Evolutionary conservation across 1,140 invertebrate species (phyloP), one percentile per base, ranked within the genome.

Genomic region (Orius laevigatus): DNA sequence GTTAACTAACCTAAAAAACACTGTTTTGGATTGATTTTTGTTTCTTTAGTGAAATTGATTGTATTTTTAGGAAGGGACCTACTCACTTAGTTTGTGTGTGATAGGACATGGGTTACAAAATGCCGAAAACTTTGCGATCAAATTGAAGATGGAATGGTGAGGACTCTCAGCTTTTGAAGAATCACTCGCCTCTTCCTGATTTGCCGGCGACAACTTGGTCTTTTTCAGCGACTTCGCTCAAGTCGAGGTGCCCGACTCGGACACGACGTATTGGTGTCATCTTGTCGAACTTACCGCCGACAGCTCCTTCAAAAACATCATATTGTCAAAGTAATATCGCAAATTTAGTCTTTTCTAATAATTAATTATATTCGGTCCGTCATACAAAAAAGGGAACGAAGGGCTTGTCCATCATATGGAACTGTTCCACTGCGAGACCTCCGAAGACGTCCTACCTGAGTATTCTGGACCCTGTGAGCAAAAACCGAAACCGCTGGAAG

Each of bases 321-420:
- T 60, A 78, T 93, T 48, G 72, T 91, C 14, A 70, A 80, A 71
- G 83, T 85, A 67, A n/a, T n/a, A n/a, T n/a, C n/a, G n/a, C n/a
- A n/a, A n/a, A n/a, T n/a, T n/a, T n/a, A n/a, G n/a, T n/a, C n/a
- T n/a, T n/a, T n/a, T n/a, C n/a, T n/a, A n/a, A n/a, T n/a, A n/a
- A n/a, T n/a, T n/a, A n/a, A n/a, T n/a, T n/a, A n/a, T n/a, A n/a
- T n/a, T 12, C 3, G 11, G n/a, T n/a, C 36, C 5, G 11, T 12
- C 3, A 38, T 38, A n/a, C 15, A 3, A 38, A 38, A 58, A 65
- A 53, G 81, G 77, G 1, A 90, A 82, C 53, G 84, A 91, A 60
- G 79, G 81, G 34, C 57, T 98, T 6, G 91, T 98, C 1, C 95
- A 99, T 67, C 95, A 99, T 60, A 96, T 99, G 84, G 94, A 98